A percentile compares a stretch with the other conserved stretches of the same genome.
Conservation (phyloP, 2,888 invertebrate species). For the Andrena bicolor region DNA sequence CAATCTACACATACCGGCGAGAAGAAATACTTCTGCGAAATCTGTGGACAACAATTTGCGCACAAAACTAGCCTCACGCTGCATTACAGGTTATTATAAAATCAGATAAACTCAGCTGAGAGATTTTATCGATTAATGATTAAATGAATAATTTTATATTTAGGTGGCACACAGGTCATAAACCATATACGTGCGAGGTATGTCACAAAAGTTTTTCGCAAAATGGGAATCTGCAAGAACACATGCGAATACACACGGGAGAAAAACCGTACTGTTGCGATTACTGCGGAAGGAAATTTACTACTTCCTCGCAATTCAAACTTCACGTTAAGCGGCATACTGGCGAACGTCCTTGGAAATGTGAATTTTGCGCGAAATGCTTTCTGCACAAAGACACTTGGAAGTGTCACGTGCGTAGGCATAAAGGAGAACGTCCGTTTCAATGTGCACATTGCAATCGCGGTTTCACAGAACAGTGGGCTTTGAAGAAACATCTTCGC, state of each 20-base stretch:
- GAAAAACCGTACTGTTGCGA: constrained; percentile 92
- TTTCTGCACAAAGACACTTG: constrained; percentile 88
- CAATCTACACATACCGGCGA: constrained; percentile 90
- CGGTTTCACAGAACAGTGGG: constrained; percentile 89
- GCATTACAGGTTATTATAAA: constrained; percentile 86
- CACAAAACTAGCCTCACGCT: constrained; percentile 92
- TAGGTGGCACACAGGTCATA: constrained; percentile 90
- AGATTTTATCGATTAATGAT: not conserved
- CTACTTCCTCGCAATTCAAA: constrained; percentile 91
- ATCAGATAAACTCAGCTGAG: constrained; percentile 6
- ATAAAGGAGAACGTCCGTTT: constrained; percentile 88
- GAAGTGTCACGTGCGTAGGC: constrained; percentile 89
- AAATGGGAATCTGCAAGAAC: constrained; percentile 92
- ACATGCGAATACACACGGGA: constrained; percentile 91
- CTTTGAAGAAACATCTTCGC: constrained; percentile 88
- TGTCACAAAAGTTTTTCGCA: constrained; percentile 92
- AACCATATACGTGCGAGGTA: constrained; percentile 89
- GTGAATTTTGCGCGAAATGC: constrained; percentile 87
- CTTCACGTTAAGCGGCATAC: constrained; percentile 89
- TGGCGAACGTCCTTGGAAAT: constrained; percentile 87
- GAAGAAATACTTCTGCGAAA: constrained; percentile 89
- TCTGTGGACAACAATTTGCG: constrained; percentile 91
- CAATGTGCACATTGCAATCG: constrained; percentile 87
- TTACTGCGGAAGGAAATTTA: constrained; percentile 89
- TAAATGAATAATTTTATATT: constrained; percentile 36